Conservation (phyloP, 2,113 vertebrate species). For the Labrus mixtus region DNA sequence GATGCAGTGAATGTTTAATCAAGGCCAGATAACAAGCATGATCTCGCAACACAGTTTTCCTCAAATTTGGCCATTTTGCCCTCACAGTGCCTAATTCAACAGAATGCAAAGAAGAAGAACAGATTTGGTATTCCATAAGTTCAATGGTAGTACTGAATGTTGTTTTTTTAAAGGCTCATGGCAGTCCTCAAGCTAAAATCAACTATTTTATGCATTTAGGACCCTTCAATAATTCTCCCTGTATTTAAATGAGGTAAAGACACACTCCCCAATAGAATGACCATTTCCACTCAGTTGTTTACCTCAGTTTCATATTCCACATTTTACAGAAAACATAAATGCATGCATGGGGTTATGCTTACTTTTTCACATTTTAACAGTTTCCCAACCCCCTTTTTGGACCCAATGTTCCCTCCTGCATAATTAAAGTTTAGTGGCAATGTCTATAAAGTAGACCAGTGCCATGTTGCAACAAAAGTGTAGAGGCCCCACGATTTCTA, state of each 20-base stretch:
- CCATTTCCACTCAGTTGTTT: not conserved
- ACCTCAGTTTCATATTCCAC: not conserved
- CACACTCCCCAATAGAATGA: too few species aligned
- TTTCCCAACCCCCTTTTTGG: not conserved
- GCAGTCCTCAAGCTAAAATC: not conserved
- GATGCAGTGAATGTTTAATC: slow-evolving; percentile 42
- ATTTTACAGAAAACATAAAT: not conserved
- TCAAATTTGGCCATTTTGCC: slow-evolving; percentile 28
- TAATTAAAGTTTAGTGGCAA: not conserved
- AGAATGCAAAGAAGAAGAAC: not conserved
- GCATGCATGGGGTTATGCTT: too few species aligned
- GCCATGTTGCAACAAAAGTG: slow-evolving; percentile 1
- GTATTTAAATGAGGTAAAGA: not conserved
- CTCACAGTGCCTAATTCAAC: slow-evolving; percentile 40
- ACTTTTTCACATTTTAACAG: not conserved
- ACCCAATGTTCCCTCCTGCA: not conserved
- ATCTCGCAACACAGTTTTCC: slow-evolving; percentile 27
- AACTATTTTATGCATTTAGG: not conserved
- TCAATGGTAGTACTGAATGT: not conserved
- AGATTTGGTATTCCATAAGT: slow-evolving; percentile 1
- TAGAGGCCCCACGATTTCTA: not conserved
- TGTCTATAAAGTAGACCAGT: slow-evolving; percentile 6
- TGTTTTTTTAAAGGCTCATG: too few species aligned
- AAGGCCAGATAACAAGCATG: slow-evolving; percentile 43
- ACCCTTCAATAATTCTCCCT: not conserved